These are phyloP conservation scores for Andinoacara biseriatus DNA, from an alignment of 2,113 vertebrate species.

Conservation along the genomic window DNA sequence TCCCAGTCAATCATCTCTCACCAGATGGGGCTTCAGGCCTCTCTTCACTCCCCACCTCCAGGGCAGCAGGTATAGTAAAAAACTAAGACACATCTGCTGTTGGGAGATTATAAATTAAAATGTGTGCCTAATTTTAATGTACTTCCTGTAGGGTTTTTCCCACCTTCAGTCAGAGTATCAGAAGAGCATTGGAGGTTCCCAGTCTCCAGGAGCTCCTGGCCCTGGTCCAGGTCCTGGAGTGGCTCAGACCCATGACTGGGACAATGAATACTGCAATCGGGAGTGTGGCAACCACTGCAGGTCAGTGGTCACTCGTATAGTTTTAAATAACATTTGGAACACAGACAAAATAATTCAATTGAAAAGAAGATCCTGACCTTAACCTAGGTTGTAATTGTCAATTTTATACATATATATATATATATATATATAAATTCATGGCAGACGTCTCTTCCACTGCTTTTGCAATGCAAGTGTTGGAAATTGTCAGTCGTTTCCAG, in stretches of 20 bases:
- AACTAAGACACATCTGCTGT: constrained; percentile 21
- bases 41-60: constrained; percentile 92
- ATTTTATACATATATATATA: background rate
- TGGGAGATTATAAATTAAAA: background rate
- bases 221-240: constrained; percentile 80
- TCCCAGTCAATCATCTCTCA: constrained; percentile 95
- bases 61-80: constrained; percentile 90
- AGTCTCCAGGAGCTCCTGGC: constrained; percentile 88
- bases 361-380: background rate
- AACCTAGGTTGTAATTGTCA: background rate
- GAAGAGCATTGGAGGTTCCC: constrained; percentile 89
- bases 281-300: constrained; percentile 98
- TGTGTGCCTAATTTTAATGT: background rate
- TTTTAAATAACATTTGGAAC: background rate
- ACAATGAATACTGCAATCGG: constrained; percentile 91
- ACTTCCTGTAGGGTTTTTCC: constrained; percentile 86
- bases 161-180: constrained; percentile 94
- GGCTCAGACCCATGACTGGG: constrained; percentile 91
- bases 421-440: background rate
- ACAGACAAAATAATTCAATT: background rate
- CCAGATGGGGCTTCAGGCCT: constrained; percentile 96
- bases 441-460: constrained; percentile 15
- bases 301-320: constrained; percentile 72
- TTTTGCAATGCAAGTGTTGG: constrained; percentile 45
- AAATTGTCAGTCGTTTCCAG: constrained; percentile 44